Evolutionary conservation across 1,140 invertebrate species (phyloP).

Genomic region (Sminthurinus signatus): DNA sequence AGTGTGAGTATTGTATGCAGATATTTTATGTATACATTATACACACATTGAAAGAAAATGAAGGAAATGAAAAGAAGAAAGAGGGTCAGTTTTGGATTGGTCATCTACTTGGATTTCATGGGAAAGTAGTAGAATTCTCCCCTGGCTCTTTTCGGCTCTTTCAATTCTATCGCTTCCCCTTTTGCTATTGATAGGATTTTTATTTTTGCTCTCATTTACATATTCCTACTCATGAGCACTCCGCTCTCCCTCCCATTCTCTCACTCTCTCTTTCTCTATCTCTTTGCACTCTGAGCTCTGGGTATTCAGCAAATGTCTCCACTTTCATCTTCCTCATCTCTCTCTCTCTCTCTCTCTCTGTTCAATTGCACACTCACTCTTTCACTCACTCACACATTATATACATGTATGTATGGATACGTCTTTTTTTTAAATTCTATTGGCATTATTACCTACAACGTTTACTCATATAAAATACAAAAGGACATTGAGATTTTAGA

Average conservation of each 20-base stretch:
- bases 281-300: too few species aligned
- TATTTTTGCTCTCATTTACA: slow-evolving; percentile 24
- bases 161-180: slow-evolving; percentile 6
- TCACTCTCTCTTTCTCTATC: not conserved
- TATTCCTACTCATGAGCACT: too few species aligned
- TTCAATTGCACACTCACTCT: too few species aligned
- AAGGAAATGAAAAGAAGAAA: slow-evolving; percentile 11
- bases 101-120: slow-evolving; percentile 30
- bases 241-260: not conserved
- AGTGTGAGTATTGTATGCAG: too few species aligned
- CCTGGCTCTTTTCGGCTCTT: slow-evolving; percentile 6
- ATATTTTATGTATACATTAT: not conserved
- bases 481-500: too few species aligned
- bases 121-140: slow-evolving; percentile 20
- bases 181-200: slow-evolving; percentile 23
- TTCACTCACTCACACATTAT: too few species aligned
- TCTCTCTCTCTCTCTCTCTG: not conserved
- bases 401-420: too few species aligned
- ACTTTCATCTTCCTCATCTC: not conserved
- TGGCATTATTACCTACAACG: too few species aligned
- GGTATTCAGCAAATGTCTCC: too few species aligned
- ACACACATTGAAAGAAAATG: not conserved
- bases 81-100: slow-evolving; percentile 23
- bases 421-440: too few species aligned
- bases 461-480: too few species aligned